Evolutionary conservation across 1,140 invertebrate genomes (phyloP).

Genomic region (Papilio machaon): DNA sequence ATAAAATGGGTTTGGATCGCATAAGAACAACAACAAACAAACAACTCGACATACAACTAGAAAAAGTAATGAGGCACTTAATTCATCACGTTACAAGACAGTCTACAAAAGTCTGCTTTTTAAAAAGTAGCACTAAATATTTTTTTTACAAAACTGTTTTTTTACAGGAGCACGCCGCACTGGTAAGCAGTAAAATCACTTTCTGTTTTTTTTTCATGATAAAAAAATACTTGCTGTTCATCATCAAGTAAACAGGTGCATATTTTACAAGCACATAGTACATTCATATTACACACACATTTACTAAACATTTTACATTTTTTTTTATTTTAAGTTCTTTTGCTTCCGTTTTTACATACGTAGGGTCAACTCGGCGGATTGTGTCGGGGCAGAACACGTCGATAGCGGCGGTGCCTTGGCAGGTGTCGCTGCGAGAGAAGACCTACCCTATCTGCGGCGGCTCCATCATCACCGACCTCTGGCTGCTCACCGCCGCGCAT

Average conservation of each 20-base stretch:
- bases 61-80: no score
- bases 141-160: background rate
- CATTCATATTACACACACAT: no score
- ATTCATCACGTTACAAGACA: no score
- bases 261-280: no score
- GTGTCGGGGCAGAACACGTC: constrained; percentile 71
- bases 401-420: constrained; percentile 72
- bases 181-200: background rate
- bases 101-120: no score
- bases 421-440: constrained; percentile 67
- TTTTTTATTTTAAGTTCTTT: background rate
- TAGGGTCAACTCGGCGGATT: constrained; percentile 66
- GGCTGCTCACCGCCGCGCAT: constrained; percentile 72
- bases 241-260: no score
- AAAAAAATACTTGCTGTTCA: background rate
- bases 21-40: no score
- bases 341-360: background rate
- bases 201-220: background rate
- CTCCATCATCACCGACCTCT: constrained; percentile 65
- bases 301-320: no score
- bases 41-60: no score
- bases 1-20: no score
- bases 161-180: background rate
- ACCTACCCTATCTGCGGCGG: constrained; percentile 71
- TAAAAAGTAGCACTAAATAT: background rate